Evolutionary conservation across 2,113 vertebrate species (phyloP), one percentile per base, ranked within the genome.

Genomic region (Enhydra lutris): DNA sequence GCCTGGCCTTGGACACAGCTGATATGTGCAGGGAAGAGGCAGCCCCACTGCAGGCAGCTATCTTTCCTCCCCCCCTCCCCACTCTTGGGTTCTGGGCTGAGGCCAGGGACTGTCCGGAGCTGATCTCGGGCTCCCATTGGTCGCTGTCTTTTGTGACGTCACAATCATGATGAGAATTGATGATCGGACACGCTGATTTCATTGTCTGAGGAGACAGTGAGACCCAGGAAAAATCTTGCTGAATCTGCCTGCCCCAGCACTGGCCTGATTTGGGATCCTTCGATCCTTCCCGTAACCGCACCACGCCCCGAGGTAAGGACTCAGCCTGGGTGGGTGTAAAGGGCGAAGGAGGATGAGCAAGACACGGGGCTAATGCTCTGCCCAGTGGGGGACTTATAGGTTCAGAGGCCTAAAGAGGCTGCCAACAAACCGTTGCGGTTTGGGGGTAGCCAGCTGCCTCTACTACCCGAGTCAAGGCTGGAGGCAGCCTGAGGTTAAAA

Each of bases 81-180:
- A 95, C 92, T 96, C 81, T 81, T 96, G 90, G 95, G 92, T 97
- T 97, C 97, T 98, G 98, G 96, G 98, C 98, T 98, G 98, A 98
- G 97, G 92, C 98, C 98, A 97, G 97, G 91, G 98, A 97, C 98
- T 98, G 98, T 99, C 99, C 98, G 97, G 98, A 98, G 96, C 98
- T 99, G 99, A 99, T 99, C 98, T 99, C 91, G 97, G 90, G 87
- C 97, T 96, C 95, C 98, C 96, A 99, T 99, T 99, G 99, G 99
- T 98, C 98, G 99, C 98, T 99, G 99, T 99, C 99, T 99, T 98
- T 96, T 14, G 84, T 98, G 78, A 99, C 99, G 99, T 99, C 99
- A 99, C 99, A 99, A 99, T 99, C 99, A 99, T 99, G 99, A 99
- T 99, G 99, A 99, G 99, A 99, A 99, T 99, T 99, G 99, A 99